A percentile compares a stretch with the other conserved stretches of the same genome.
phyloP scores from a whole-genome alignment of 2,113 vertebrate species.

The Eptesicus fuscus region DNA sequence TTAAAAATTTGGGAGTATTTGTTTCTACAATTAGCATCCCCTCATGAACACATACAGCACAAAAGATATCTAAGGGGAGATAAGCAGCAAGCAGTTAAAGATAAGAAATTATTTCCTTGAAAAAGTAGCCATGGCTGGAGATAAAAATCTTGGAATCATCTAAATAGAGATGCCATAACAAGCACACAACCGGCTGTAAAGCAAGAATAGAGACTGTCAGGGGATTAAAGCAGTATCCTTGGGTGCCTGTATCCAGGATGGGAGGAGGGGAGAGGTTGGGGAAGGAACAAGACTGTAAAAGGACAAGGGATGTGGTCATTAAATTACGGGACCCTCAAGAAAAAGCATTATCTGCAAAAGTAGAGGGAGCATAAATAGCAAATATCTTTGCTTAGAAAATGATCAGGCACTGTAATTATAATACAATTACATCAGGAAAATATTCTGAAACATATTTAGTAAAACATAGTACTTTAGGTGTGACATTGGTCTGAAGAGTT shows the following conservation, averaged over 20 bases:
- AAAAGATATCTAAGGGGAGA: not conserved
- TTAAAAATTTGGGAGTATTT: slow-evolving; percentile 7
- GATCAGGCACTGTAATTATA: not conserved
- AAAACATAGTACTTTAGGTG: slow-evolving; percentile 6
- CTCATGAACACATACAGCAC: not conserved
- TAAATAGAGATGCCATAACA: not conserved
- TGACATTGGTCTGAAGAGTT: not conserved
- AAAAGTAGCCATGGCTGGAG: not conserved
- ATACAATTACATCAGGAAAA: not conserved
- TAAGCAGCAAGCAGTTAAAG: not conserved
- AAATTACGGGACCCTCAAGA: not conserved
- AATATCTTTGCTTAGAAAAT: slow-evolving; percentile 15
- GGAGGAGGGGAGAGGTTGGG: not conserved
- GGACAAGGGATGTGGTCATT: not conserved
- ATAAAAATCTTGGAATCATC: not conserved
- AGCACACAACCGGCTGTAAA: not conserved
- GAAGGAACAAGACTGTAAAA: not conserved
- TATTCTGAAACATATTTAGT: slow-evolving; percentile 17
- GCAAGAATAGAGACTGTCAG: not conserved
- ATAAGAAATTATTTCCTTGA: slow-evolving; percentile 1
- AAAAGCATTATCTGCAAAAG: not conserved
- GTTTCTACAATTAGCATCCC: not conserved
- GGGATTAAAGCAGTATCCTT: not conserved
- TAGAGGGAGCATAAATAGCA: not conserved
- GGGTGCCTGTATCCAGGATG: not conserved